These are phyloP conservation scores for Remorina albescens DNA, from an alignment of 2,797 vertebrate genomes.

Conservation along the genomic window DNA sequence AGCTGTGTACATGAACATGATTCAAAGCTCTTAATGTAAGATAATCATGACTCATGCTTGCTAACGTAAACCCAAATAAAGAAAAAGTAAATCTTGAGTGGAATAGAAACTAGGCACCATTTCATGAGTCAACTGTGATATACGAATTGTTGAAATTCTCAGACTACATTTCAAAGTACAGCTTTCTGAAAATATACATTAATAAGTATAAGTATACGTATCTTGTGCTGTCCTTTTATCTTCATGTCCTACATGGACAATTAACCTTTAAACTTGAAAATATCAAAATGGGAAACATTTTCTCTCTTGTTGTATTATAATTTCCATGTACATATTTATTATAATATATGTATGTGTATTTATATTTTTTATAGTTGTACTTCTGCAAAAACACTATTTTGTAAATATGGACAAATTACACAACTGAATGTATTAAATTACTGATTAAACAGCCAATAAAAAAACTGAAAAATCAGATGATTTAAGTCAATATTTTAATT, in stretches of 20 bases:
- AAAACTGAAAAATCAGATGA: background rate
- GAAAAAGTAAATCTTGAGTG: conserved; percentile 1
- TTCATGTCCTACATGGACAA: too few relatives aligned
- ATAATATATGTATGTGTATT: background rate
- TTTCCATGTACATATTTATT: background rate
- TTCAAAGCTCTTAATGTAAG: conserved; percentile 39
- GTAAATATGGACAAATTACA: conserved; percentile 21
- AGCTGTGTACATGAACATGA: conserved; percentile 14
- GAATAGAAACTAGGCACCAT: conserved; percentile 10
- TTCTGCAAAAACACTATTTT: conserved; percentile 4
- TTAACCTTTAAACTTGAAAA: too few relatives aligned
- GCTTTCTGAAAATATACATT: conserved; percentile 24
- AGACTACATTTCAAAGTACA: background rate
- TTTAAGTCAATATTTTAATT: background rate
- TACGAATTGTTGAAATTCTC: background rate
- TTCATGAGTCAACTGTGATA: conserved; percentile 16
- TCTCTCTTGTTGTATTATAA: background rate
- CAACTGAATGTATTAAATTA: conserved; percentile 29
- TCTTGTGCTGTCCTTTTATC: too few relatives aligned
- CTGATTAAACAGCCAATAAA: conserved; percentile 41
- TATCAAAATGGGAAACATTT: conserved; percentile 9
- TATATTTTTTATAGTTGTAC: conserved; percentile 33
- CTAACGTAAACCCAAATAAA: conserved; percentile 21
- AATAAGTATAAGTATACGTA: conserved; percentile 7
- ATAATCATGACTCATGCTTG: conserved; percentile 27